Base-by-base conservation (phyloP, 53 echinoderm and acorn worm genomes). In the Echinometra lucunter region DNA sequence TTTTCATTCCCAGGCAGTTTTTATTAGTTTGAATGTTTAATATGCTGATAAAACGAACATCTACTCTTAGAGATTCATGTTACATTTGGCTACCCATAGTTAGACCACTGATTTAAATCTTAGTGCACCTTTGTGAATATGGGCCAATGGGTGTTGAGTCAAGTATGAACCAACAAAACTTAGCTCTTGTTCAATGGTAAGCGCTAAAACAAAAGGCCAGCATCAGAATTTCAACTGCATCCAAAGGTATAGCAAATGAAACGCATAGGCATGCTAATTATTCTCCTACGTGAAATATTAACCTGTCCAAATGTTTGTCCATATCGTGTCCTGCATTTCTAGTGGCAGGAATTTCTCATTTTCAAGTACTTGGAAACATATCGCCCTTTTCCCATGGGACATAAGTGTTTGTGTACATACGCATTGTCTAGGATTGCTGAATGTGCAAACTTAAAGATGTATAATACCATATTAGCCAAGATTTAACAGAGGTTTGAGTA, bases 271-370 rank as follows among this genome's bases (percentile, higher is more conserved):
- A 85, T 45, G 85, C n/a, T 30, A 85, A 85, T 85, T 85, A 85
- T 85, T 49, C 85, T 1, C 4, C 85, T n/a, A 47, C 85, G 28
- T 85, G 85, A 85, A 85, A 85, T 85, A 85, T 49, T 53, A 85
- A 85, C 85, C 49, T 30, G 28, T 85, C 25, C 85, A 85, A 85
- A 85, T 85, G 85, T 85, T 85, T 85, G 85, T n/a, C 49, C 49
- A 85, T 85, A 85, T 85, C 47, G 28, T 53, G 85, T 85, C 85
- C 85, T 85, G 85, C 27, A 85, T 85, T 85, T 85, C n/a, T 85
- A 53, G 85, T 85, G 85, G 85, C 30, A 49, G 53, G 49, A 49
- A 47, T 85, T 49, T 15, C 85, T 85, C 85, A 30, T 49, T 3
- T 85, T 45, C 45, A 49, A 85, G n/a, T 49, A 85, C 85, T 85